Evolutionary conservation across 2,797 vertebrate genomes (phyloP).

Genomic region (Protosalanx chinensis): DNA sequence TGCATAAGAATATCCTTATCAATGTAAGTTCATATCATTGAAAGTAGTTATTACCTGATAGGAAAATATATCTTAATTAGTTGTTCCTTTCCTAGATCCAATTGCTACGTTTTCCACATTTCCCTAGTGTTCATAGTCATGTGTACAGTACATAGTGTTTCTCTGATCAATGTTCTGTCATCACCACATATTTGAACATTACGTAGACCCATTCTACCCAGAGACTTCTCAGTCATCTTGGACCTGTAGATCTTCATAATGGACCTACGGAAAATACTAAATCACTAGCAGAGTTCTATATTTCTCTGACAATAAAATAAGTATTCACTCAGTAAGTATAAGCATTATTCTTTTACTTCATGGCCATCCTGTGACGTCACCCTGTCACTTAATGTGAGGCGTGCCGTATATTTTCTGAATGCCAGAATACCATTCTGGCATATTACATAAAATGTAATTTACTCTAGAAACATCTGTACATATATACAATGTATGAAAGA

Average conservation of each 20-base stretch:
- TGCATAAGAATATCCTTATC: constrained; percentile 34
- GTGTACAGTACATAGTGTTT: background rate
- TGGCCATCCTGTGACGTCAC: background rate
- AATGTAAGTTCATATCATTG: constrained; percentile 32
- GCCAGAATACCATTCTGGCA: too few relatives aligned
- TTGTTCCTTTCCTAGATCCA: background rate
- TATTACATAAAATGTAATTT: too few relatives aligned
- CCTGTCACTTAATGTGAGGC: background rate
- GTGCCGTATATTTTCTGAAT: background rate
- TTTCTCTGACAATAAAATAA: background rate
- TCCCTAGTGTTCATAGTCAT: background rate
- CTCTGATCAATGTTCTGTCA: constrained; percentile 21
- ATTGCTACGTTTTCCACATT: background rate
- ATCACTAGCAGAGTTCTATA: too few relatives aligned
- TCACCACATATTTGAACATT: constrained; percentile 40
- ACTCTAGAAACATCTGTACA: too few relatives aligned
- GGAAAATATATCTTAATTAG: background rate
- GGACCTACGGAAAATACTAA: too few relatives aligned
- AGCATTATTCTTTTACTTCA: constrained; percentile 23
- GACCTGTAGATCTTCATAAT: background rate
- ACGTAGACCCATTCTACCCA: constrained; percentile 26
- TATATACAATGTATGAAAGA: too few relatives aligned
- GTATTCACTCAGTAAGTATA: background rate
- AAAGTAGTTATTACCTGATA: too few relatives aligned
- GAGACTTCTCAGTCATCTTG: background rate